Conservation (phyloP, 2,113 vertebrate species). For the Oxygymnocypris stewartii region DNA sequence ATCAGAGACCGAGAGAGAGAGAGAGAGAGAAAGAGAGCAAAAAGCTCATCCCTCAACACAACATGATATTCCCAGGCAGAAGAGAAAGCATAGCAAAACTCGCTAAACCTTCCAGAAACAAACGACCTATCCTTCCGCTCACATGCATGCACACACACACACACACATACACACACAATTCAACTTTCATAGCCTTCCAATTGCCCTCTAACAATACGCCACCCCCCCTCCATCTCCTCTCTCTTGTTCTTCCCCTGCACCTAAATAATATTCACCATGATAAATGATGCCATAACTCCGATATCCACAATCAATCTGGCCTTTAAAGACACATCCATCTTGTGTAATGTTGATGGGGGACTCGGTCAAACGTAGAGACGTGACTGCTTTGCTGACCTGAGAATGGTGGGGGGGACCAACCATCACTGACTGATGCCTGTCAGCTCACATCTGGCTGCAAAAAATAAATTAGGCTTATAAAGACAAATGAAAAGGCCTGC, state of each 20-base stretch:
- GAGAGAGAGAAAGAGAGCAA: conserved; percentile 28
- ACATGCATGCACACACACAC: conserved; percentile 75
- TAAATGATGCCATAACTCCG: conserved; percentile 95
- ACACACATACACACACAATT: too few species aligned
- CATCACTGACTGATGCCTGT: conserved; percentile 96
- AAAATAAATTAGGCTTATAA: conserved; percentile 99
- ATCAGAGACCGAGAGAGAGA: conserved; percentile 20
- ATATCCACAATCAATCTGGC: conserved; percentile 99
- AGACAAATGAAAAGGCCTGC: conserved; percentile 92
- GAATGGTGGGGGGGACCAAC: conserved; percentile 70
- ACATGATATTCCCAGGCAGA: conserved; percentile 73
- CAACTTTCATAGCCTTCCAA: conserved; percentile 43
- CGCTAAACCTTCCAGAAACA: conserved; percentile 65
- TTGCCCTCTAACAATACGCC: conserved; percentile 75
- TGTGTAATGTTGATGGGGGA: conserved; percentile 95
- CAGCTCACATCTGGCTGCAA: conserved; percentile 96
- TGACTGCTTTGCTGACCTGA: conserved; percentile 86
- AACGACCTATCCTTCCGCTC: conserved; percentile 71
- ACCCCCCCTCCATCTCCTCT: conserved; percentile 80
- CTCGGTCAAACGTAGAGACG: conserved; percentile 87
- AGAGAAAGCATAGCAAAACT: conserved; percentile 70
- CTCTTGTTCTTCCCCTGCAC: conserved; percentile 86
- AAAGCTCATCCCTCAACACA: conserved; percentile 75
- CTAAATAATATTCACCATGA: conserved; percentile 94
- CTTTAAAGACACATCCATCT: conserved; percentile 99